phyloP scores from a whole-genome alignment of 2,797 vertebrate species.

The Anas acuta region DNA sequence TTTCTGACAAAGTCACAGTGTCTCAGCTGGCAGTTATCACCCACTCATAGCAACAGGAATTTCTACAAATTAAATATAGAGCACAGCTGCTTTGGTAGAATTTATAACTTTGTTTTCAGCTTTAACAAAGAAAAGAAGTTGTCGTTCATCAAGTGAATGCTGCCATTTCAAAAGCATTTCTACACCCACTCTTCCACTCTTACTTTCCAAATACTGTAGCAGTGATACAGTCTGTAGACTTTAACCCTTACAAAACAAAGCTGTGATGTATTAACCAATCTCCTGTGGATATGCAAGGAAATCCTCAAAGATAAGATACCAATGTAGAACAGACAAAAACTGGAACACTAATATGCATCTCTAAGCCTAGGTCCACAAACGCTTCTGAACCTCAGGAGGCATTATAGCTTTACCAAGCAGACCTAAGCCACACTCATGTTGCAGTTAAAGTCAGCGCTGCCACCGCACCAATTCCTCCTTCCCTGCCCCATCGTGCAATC shows the following conservation, averaged over 20 bases:
- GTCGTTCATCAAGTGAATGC: neutral
- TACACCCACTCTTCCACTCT: neutral
- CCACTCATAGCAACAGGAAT: neutral
- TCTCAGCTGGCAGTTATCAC: slow-evolving; percentile 26
- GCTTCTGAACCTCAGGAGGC: neutral
- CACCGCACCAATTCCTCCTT: neutral
- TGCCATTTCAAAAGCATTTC: neutral
- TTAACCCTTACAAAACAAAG: neutral
- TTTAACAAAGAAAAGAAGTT: neutral
- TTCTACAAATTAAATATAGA: slow-evolving; percentile 10
- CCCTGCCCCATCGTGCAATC: neutral
- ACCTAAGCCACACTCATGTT: neutral
- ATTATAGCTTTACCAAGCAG: neutral
- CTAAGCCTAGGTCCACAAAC: neutral
- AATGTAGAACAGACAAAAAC: neutral
- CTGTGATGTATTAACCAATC: neutral
- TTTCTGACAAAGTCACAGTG: slow-evolving; percentile 13
- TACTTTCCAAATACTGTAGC: neutral
- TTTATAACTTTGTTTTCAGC: neutral
- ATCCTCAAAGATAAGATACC: neutral
- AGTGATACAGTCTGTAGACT: neutral
- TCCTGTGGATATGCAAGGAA: neutral
- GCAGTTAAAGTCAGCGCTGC: neutral
- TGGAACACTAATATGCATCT: neutral
- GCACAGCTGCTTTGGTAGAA: neutral